A percentile compares a stretch with the other conserved stretches of the same genome.
These are phyloP conservation scores for Pseudomyrmex cubaensis DNA, from an alignment of 1,140 invertebrate species.

Conservation along the genomic window DNA sequence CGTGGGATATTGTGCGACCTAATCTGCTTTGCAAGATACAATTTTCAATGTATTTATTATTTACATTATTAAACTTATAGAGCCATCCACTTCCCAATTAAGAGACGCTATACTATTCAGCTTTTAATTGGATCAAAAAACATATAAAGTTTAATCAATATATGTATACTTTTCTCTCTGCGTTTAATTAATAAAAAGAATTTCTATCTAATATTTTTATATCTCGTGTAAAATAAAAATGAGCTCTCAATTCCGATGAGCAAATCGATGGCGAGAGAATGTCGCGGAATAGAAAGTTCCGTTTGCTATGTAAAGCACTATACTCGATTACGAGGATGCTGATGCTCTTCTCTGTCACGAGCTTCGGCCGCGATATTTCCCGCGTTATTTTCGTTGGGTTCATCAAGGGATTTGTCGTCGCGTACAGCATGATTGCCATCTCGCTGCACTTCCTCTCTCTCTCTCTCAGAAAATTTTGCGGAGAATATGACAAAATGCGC, in stretches of 20 bases:
- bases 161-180: background rate
- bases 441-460: background rate
- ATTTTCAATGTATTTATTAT: constrained; percentile 47
- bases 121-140: background rate
- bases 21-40: constrained; percentile 18
- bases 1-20: constrained; percentile 12
- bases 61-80: no score
- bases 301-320: constrained; percentile 69
- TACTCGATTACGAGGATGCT: constrained; percentile 51
- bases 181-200: no score
- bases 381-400: constrained; percentile 32
- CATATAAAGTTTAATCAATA: background rate
- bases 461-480: background rate
- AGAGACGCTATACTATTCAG: background rate
- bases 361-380: constrained; percentile 7
- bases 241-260: background rate
- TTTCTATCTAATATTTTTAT: background rate
- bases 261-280: constrained; percentile 34
- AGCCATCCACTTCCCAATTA: background rate
- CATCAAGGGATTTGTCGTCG: background rate
- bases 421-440: background rate
- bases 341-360: constrained; percentile 4
- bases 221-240: background rate
- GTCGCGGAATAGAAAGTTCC: constrained; percentile 63
- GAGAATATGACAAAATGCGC: background rate